These are phyloP conservation scores for Eurois occulta DNA, from an alignment of 2,888 invertebrate genomes.

Conservation along the genomic window DNA sequence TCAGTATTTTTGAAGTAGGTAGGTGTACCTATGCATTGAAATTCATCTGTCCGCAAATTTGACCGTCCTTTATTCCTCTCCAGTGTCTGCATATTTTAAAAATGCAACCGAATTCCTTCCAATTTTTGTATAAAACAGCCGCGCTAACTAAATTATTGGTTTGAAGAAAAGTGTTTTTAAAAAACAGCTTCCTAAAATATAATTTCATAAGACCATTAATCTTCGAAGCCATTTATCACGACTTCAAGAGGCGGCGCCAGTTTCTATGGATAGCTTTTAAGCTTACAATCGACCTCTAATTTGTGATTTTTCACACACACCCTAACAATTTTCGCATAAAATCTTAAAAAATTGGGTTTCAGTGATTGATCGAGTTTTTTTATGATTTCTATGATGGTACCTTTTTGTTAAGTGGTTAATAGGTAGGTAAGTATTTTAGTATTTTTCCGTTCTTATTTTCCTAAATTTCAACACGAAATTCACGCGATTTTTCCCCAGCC, in stretches of 20 bases:
- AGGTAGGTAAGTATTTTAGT: background rate
- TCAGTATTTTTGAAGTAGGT: constrained; percentile 62
- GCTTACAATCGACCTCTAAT: constrained; percentile 79
- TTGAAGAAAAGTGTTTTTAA: constrained; percentile 13
- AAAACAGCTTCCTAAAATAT: constrained; percentile 43
- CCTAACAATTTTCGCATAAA: constrained; percentile 64
- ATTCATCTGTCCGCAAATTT: constrained; percentile 12
- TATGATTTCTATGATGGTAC: background rate
- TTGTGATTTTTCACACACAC: constrained; percentile 89
- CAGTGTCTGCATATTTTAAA: constrained; percentile 7
- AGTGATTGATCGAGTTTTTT: constrained; percentile 57
- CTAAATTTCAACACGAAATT: too few species aligned
- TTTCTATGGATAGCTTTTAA: constrained; percentile 67
- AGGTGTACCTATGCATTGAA: constrained; percentile 42
- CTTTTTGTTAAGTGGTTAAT: background rate
- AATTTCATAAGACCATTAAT: constrained; percentile 59
- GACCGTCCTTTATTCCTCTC: constrained; percentile 26
- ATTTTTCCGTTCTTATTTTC: background rate
- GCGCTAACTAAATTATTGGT: background rate
- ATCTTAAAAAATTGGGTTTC: constrained; percentile 56
- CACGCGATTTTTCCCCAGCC: background rate
- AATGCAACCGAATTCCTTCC: background rate
- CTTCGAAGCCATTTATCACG: constrained; percentile 61
- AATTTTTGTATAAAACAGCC: background rate
- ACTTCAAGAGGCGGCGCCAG: constrained; percentile 73